A percentile compares a stretch with the other conserved stretches of the same genome.
These are phyloP conservation scores for Drosophila emarginata DNA, from an alignment of 2,888 invertebrate genomes.

Conservation along the genomic window DNA sequence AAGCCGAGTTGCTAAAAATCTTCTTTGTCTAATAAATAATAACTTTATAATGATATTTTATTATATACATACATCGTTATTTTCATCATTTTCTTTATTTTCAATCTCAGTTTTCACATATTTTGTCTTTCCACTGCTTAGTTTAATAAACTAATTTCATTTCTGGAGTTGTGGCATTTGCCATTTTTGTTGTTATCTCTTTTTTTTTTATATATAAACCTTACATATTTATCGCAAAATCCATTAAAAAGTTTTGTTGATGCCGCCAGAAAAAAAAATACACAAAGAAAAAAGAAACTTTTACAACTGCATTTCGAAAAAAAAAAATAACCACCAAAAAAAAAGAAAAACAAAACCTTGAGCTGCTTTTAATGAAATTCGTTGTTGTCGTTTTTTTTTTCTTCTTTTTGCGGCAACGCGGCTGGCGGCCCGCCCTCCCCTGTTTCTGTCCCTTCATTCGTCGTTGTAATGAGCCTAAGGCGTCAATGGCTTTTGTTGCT, in stretches of 20 bases:
- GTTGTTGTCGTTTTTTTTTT: conserved; percentile 18
- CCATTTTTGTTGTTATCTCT: not conserved
- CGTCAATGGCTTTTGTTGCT: conserved; percentile 44
- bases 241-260: conserved; percentile 17
- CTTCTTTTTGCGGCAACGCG: conserved; percentile 19
- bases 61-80: too few species aligned
- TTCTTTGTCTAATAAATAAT: too few species aligned
- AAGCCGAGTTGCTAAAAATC: too few species aligned
- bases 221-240: conserved; percentile 19
- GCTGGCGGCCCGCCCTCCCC: not conserved
- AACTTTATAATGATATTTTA: too few species aligned
- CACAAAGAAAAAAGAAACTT: conserved; percentile 1
- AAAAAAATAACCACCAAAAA: conserved; percentile 20
- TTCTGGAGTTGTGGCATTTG: not conserved
- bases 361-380: conserved; percentile 38
- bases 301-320: conserved; percentile 22
- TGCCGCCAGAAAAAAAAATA: conserved; percentile 21
- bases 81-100: too few species aligned
- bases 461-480: conserved; percentile 39
- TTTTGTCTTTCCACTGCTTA: not conserved
- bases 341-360: conserved; percentile 50
- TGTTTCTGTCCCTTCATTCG: conserved; percentile 19
- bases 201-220: not conserved
- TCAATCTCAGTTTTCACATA: not conserved
- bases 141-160: not conserved